These are phyloP conservation scores for Odontocerum albicorne DNA, from an alignment of 2,888 invertebrate genomes.

Conservation along the genomic window DNA sequence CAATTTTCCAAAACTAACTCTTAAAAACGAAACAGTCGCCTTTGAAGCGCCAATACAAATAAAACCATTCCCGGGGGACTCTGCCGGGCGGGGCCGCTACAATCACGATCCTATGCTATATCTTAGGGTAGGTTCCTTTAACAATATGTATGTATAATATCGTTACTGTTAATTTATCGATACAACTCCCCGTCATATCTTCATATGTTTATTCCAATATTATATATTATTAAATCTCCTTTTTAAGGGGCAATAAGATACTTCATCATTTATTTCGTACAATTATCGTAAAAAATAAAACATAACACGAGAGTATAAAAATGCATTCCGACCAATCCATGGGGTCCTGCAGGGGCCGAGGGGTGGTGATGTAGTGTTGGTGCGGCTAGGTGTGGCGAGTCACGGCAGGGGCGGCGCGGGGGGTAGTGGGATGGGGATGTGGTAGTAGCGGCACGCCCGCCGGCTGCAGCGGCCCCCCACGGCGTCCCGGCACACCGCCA, in stretches of 20 bases:
- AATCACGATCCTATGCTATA: constrained; percentile 23
- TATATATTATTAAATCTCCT: constrained; percentile 37
- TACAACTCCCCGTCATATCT: constrained; percentile 35
- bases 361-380: neutral
- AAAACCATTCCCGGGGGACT: constrained; percentile 7
- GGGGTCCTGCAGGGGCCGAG: constrained; percentile 9
- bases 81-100: constrained; percentile 5
- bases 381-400: constrained; percentile 39
- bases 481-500: constrained; percentile 95
- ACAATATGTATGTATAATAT: constrained; percentile 31
- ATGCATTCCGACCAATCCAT: constrained; percentile 21
- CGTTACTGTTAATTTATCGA: constrained; percentile 34
- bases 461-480: constrained; percentile 92
- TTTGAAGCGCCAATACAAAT: constrained; percentile 11
- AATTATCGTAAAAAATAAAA: constrained; percentile 34
- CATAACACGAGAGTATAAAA: constrained; percentile 34
- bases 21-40: constrained; percentile 13
- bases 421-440: constrained; percentile 90
- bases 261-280: constrained; percentile 30
- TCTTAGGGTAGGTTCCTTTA: constrained; percentile 33
- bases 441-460: constrained; percentile 96
- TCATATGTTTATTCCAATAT: constrained; percentile 35
- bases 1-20: constrained; percentile 14
- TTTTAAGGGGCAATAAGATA: constrained; percentile 36
- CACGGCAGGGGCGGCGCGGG: constrained; percentile 62